A percentile compares a stretch with the other conserved stretches of the same genome.
phyloP scores from a whole-genome alignment of 2,113 vertebrate species.

The Gavialis gangeticus region DNA sequence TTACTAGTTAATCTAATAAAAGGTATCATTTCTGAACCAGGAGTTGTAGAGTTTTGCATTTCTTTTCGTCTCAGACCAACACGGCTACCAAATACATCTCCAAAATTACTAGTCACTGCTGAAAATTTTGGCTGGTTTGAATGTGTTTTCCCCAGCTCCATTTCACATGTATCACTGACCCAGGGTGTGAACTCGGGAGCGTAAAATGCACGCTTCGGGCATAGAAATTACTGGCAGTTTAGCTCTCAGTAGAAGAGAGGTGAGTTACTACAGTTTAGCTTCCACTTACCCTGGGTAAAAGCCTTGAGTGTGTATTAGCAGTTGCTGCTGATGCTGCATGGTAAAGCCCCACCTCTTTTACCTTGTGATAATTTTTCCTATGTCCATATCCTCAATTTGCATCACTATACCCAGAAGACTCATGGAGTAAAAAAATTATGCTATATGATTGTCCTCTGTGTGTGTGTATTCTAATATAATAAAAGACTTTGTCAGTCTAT shows the following conservation, averaged over 20 bases:
- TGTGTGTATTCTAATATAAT: neutral
- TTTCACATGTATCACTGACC: rapidly evolving
- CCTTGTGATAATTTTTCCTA: too few relatives aligned
- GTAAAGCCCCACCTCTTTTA: too few relatives aligned
- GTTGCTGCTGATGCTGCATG: too few relatives aligned
- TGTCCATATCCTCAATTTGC: neutral
- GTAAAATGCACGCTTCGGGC: rapidly evolving
- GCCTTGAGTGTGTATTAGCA: too few relatives aligned
- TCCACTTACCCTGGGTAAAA: too few relatives aligned
- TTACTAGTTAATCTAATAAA: neutral
- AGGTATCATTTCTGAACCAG: neutral
- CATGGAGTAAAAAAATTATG: neutral
- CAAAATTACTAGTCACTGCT: neutral
- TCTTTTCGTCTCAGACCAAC: too few relatives aligned
- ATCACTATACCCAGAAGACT: rapidly evolving
- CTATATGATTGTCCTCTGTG: neutral
- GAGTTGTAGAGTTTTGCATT: too few relatives aligned
- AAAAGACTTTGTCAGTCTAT: too few relatives aligned
- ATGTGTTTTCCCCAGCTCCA: neutral
- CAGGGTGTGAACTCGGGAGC: rapidly evolving
- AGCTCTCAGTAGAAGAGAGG: too few relatives aligned
- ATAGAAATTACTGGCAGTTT: too few relatives aligned
- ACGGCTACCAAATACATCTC: neutral
- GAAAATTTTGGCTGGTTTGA: neutral
- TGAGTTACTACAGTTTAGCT: too few relatives aligned